These are phyloP conservation scores for Spatulosminthurus flaviceps DNA, from an alignment of 2,888 invertebrate species.

Conservation along the genomic window DNA sequence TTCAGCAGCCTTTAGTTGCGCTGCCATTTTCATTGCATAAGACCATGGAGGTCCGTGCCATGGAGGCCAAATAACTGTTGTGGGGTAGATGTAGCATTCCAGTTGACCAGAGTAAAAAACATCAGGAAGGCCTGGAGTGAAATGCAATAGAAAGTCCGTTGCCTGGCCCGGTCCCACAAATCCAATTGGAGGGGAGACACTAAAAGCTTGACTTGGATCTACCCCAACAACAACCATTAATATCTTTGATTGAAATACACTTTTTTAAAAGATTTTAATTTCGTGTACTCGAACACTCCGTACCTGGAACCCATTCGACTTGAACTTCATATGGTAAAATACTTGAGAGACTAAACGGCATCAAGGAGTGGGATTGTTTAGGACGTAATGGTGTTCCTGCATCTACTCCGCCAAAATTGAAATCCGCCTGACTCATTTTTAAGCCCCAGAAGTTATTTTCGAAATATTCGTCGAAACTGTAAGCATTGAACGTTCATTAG, in stretches of 20 bases:
- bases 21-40: neutral
- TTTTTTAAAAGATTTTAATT: no score
- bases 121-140: conserved; percentile 55
- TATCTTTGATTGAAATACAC: neutral
- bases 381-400: neutral
- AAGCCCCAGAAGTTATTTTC: conserved; percentile 52
- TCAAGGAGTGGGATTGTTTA: neutral
- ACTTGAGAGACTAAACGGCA: conserved; percentile 46
- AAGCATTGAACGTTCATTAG: neutral
- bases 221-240: conserved; percentile 18
- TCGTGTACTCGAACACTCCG: no score
- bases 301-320: conserved; percentile 57
- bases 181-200: conserved; percentile 39
- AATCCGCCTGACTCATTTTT: conserved; percentile 45
- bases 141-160: conserved; percentile 46
- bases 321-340: conserved; percentile 54
- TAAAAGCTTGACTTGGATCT: conserved; percentile 55
- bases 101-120: conserved; percentile 55
- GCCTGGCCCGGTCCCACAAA: conserved; percentile 39
- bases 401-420: conserved; percentile 53
- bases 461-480: conserved; percentile 53
- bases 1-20: neutral
- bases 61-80: conserved; percentile 41
- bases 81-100: conserved; percentile 57
- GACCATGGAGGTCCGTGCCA: conserved; percentile 57